Percentiles rank a stretch among this genome's conserved stretches.
Evolutionary conservation across 2,113 vertebrate species (phyloP).

Genomic region (Murina feae): DNA sequence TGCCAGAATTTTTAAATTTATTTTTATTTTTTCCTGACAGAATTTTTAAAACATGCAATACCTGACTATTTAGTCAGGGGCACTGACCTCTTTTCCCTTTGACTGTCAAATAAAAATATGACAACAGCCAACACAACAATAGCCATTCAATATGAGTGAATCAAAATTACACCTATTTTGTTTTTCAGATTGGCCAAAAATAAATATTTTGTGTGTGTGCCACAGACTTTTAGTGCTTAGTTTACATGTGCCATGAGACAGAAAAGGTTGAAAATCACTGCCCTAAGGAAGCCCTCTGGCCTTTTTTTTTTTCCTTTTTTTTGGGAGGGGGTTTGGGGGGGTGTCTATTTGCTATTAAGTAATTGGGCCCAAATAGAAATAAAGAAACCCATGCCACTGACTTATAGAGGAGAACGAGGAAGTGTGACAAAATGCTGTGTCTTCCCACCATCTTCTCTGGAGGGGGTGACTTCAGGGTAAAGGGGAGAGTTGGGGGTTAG

Average conservation of each 20-base stretch:
- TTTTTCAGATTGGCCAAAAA: background rate
- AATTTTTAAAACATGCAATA: background rate
- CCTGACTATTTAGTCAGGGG: background rate
- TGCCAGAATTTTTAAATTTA: background rate
- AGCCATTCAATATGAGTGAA: background rate
- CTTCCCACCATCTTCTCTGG: background rate
- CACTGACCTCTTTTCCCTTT: background rate
- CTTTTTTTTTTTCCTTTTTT: rapidly evolving
- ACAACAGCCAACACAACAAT: background rate
- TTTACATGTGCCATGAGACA: background rate
- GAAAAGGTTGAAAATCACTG: background rate
- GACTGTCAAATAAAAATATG: background rate
- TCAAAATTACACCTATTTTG: background rate
- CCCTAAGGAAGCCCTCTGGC: background rate
- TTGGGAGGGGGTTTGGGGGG: no score
- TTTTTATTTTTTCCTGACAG: background rate
- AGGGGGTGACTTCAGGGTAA: background rate
- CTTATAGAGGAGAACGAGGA: background rate
- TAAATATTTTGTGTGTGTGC: background rate
- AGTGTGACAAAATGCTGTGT: background rate
- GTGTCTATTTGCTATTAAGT: background rate
- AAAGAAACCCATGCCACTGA: background rate
- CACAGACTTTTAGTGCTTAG: background rate
- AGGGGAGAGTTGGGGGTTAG: background rate
- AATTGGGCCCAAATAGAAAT: background rate